Evolutionary conservation across 2,888 invertebrate species (phyloP).

Genomic region (Idaea dimidiata): DNA sequence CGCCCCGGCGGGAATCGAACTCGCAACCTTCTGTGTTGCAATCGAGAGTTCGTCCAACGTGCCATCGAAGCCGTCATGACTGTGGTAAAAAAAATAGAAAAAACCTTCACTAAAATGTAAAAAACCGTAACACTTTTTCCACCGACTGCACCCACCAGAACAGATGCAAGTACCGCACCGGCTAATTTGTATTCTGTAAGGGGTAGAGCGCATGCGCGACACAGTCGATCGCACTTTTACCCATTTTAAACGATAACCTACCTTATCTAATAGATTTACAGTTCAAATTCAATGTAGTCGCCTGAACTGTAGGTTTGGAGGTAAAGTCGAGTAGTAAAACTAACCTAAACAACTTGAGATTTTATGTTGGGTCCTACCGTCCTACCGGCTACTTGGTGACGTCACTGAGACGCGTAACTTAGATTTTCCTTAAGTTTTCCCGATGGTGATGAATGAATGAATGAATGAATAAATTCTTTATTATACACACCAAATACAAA

Average conservation of each 20-base stretch:
- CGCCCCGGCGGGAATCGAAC: no score
- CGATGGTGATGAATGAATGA: no score
- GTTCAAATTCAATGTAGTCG: background rate
- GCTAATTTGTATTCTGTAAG: constrained; percentile 60
- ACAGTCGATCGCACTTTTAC: constrained; percentile 13
- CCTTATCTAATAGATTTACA: background rate
- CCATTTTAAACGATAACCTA: background rate
- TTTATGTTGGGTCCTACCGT: constrained; percentile 17
- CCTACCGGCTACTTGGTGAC: constrained; percentile 13
- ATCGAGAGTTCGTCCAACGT: no score
- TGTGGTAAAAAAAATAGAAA: no score
- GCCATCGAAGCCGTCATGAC: no score
- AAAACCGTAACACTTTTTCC: constrained; percentile 18
- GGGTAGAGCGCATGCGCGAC: constrained; percentile 42
- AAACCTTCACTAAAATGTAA: background rate
- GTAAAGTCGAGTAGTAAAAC: constrained; percentile 8
- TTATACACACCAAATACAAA: no score
- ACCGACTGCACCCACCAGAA: constrained; percentile 34
- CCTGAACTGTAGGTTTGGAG: background rate
- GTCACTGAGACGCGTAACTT: no score
- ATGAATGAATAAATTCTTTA: no score
- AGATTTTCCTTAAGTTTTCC: no score
- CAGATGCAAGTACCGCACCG: constrained; percentile 51
- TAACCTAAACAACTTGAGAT: constrained; percentile 20
- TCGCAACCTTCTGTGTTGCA: no score